These are phyloP conservation scores for Caloenas nicobarica DNA, from an alignment of 2,113 vertebrate species.

Conservation along the genomic window DNA sequence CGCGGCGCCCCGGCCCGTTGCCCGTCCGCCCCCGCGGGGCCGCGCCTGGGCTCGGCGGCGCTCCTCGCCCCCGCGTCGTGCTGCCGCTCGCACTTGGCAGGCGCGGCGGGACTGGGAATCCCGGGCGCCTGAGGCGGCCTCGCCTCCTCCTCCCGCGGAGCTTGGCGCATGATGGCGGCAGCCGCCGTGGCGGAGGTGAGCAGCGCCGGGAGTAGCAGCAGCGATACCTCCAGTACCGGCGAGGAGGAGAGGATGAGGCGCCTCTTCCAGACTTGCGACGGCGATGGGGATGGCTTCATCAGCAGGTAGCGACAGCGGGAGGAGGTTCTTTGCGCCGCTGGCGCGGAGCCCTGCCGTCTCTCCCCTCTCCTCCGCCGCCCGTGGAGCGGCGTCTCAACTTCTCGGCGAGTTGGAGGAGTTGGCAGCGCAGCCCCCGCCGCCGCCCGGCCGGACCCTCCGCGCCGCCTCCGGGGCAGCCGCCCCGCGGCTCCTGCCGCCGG, in stretches of 20 bases:
- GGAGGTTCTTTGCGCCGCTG: background rate
- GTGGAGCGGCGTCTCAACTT: background rate
- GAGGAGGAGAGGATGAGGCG: constrained; percentile 82
- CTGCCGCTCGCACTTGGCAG: background rate
- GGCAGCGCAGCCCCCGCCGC: background rate
- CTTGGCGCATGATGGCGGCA: constrained; percentile 75
- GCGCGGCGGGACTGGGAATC: background rate
- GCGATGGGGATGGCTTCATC: constrained; percentile 81
- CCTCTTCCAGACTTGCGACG: constrained; percentile 84
- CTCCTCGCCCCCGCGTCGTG: background rate
- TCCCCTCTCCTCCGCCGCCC: background rate
- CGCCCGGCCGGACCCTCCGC: background rate
- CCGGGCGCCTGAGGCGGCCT: background rate
- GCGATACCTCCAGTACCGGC: constrained; percentile 81
- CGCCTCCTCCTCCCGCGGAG: background rate
- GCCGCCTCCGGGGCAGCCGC: background rate
- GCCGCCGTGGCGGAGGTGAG: constrained; percentile 48
- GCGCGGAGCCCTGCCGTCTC: background rate
- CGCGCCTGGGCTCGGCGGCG: background rate
- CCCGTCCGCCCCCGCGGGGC: background rate
- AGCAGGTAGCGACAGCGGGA: constrained; percentile 74
- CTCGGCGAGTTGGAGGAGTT: background rate
- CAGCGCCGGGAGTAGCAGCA: constrained; percentile 71
- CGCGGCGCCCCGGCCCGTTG: background rate
- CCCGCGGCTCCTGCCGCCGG: background rate